Percentiles rank a stretch among this genome's conserved stretches.
Evolutionary conservation across 2,888 invertebrate species (phyloP).

Genomic region (Sphinx pinastri): DNA sequence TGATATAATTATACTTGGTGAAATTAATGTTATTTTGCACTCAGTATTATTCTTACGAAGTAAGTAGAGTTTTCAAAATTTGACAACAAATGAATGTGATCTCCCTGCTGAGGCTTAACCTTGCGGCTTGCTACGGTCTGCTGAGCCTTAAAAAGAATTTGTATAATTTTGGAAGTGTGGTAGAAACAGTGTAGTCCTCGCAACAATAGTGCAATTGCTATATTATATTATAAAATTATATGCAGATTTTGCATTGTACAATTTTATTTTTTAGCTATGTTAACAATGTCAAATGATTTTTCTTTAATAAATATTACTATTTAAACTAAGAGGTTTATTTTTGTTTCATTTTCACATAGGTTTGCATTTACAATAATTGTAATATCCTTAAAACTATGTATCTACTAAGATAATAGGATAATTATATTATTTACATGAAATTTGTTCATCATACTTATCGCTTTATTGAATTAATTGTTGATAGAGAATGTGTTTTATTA

Average conservation of each 20-base stretch:
- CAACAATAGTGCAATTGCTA: slow-evolving; percentile 83
- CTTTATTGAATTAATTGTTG: slow-evolving; percentile 55
- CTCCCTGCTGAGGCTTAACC: slow-evolving; percentile 69
- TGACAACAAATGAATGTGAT: slow-evolving; percentile 65
- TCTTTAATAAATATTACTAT: slow-evolving; percentile 80
- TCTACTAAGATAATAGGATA: slow-evolving; percentile 50
- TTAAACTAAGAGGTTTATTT: slow-evolving; percentile 75
- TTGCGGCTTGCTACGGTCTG: slow-evolving; percentile 53
- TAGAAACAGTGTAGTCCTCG: slow-evolving; percentile 81
- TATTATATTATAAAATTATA: slow-evolving; percentile 75
- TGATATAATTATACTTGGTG: slow-evolving; percentile 61
- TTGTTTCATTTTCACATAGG: slow-evolving; percentile 65
- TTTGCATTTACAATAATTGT: slow-evolving; percentile 68
- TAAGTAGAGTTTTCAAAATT: slow-evolving; percentile 73
- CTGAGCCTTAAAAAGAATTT: slow-evolving; percentile 67
- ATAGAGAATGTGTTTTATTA: slow-evolving; percentile 53
- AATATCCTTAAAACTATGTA: slow-evolving; percentile 48
- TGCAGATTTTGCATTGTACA: slow-evolving; percentile 81
- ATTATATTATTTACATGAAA: slow-evolving; percentile 46
- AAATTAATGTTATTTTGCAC: slow-evolving; percentile 75
- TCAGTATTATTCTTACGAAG: slow-evolving; percentile 75
- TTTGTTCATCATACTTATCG: slow-evolving; percentile 49
- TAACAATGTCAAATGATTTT: slow-evolving; percentile 76
- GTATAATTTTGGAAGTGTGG: slow-evolving; percentile 60
- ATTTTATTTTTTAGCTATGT: slow-evolving; percentile 81